A percentile compares a stretch with the other conserved stretches of the same genome.
These are phyloP conservation scores for Berghia stephanieae DNA, from an alignment of 1,140 invertebrate genomes.

Conservation along the genomic window DNA sequence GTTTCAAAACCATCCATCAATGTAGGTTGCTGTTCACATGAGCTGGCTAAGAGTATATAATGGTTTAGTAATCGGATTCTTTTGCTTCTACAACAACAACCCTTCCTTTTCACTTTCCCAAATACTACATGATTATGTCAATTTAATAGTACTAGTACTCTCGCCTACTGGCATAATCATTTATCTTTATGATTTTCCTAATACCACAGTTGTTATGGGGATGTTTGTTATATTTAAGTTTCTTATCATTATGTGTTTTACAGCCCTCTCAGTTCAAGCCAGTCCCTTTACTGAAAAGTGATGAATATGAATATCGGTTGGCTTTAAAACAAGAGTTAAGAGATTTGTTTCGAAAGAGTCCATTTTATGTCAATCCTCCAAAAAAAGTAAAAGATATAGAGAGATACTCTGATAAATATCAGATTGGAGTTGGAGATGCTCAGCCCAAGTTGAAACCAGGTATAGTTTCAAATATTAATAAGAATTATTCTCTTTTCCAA, in stretches of 20 bases:
- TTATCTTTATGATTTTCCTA: not conserved
- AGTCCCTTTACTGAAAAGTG: slow-evolving; percentile 67
- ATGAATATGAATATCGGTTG: slow-evolving; percentile 69
- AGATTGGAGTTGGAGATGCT: slow-evolving; percentile 51
- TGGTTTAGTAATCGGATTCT: no score
- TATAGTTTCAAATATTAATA: no score
- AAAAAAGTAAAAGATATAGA: slow-evolving; percentile 73
- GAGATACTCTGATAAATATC: slow-evolving; percentile 75
- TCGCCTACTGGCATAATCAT: not conserved
- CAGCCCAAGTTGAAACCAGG: slow-evolving; percentile 47
- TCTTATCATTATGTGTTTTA: slow-evolving; percentile 20
- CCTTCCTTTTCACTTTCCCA: not conserved
- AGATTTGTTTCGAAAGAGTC: slow-evolving; percentile 71
- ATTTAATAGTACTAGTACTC: not conserved
- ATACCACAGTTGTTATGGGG: not conserved
- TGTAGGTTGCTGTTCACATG: no score
- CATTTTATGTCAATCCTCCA: slow-evolving; percentile 64
- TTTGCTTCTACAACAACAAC: not conserved
- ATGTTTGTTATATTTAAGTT: not conserved
- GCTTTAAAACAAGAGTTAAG: slow-evolving; percentile 73
- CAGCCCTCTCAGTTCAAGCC: slow-evolving; percentile 69
- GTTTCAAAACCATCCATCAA: no score
- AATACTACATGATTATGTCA: not conserved
- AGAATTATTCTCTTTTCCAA: no score
- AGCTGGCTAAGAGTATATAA: no score